Percentiles rank a stretch among this genome's conserved stretches.
Evolutionary conservation across 2,888 invertebrate genomes (phyloP).

Genomic region (Microchrysa polita): DNA sequence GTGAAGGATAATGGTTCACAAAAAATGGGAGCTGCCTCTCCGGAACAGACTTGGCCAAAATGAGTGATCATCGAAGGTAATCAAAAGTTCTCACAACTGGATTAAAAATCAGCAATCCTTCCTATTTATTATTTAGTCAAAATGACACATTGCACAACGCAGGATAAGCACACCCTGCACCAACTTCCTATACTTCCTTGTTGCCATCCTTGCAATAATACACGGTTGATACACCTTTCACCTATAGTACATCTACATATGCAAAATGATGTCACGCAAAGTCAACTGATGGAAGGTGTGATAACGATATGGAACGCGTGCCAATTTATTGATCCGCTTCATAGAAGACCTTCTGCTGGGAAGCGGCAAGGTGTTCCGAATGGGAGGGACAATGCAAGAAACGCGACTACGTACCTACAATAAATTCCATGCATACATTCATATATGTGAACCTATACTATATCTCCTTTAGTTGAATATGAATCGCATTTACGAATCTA

Average conservation of each 20-base stretch:
- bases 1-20: too few relatives aligned
- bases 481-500: constrained; percentile 19
- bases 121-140: too few relatives aligned
- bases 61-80: too few relatives aligned
- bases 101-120: too few relatives aligned
- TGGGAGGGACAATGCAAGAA: background rate
- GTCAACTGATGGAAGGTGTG: constrained; percentile 45
- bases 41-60: too few relatives aligned
- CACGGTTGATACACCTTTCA: constrained; percentile 13
- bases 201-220: constrained; percentile 1
- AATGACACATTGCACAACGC: too few relatives aligned
- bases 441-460: background rate
- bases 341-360: constrained; percentile 39
- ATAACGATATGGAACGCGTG: constrained; percentile 46
- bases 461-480: too few relatives aligned
- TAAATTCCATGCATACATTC: background rate
- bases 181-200: background rate
- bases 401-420: too few relatives aligned
- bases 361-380: constrained; percentile 27
- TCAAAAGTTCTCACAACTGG: too few relatives aligned
- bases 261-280: constrained; percentile 46
- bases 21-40: too few relatives aligned
- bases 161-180: constrained; percentile 4
- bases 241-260: constrained; percentile 19
- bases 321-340: constrained; percentile 45